A percentile compares a stretch with the other conserved stretches of the same genome.
Conservation (phyloP, 2,888 invertebrate species). For the Palloptera scutellata region DNA sequence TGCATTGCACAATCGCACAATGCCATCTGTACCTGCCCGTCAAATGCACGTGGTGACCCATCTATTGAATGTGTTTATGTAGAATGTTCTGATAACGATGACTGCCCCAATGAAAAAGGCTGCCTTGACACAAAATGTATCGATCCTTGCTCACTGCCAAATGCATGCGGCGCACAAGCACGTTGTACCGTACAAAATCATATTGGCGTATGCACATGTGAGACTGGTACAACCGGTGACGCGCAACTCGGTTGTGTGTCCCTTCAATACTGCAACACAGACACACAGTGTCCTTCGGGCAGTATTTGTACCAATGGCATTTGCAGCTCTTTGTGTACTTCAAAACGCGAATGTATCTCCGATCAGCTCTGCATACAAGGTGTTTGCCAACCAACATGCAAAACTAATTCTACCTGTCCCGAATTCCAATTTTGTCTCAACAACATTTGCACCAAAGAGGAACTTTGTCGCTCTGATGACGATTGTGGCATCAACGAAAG, state of each 20-base stretch:
- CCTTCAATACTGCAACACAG: slow-evolving; percentile 82
- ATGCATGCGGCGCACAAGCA: slow-evolving; percentile 84
- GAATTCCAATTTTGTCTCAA: slow-evolving; percentile 85
- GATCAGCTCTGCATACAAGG: slow-evolving; percentile 87
- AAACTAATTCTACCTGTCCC: slow-evolving; percentile 81
- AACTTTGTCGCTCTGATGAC: slow-evolving; percentile 75
- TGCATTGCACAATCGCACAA: slow-evolving; percentile 76
- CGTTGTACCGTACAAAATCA: slow-evolving; percentile 80
- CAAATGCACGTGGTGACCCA: slow-evolving; percentile 80
- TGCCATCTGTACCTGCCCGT: slow-evolving; percentile 78
- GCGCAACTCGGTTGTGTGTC: slow-evolving; percentile 85
- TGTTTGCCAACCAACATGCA: slow-evolving; percentile 85
- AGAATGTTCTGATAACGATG: slow-evolving; percentile 81
- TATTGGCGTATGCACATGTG: slow-evolving; percentile 83
- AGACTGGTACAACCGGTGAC: slow-evolving; percentile 84
- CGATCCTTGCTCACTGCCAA: slow-evolving; percentile 81
- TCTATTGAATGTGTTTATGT: slow-evolving; percentile 75
- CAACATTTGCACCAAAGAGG: slow-evolving; percentile 84
- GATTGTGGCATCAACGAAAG: slow-evolving; percentile 80
- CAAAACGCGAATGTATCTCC: slow-evolving; percentile 82
- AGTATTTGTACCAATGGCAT: slow-evolving; percentile 84
- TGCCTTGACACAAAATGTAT: slow-evolving; percentile 83
- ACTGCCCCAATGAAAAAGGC: slow-evolving; percentile 75
- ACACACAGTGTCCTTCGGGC: slow-evolving; percentile 83
- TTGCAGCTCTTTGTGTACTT: slow-evolving; percentile 79